These are phyloP conservation scores for Drosophila burlai DNA, from an alignment of 1,140 invertebrate genomes.

Conservation along the genomic window DNA sequence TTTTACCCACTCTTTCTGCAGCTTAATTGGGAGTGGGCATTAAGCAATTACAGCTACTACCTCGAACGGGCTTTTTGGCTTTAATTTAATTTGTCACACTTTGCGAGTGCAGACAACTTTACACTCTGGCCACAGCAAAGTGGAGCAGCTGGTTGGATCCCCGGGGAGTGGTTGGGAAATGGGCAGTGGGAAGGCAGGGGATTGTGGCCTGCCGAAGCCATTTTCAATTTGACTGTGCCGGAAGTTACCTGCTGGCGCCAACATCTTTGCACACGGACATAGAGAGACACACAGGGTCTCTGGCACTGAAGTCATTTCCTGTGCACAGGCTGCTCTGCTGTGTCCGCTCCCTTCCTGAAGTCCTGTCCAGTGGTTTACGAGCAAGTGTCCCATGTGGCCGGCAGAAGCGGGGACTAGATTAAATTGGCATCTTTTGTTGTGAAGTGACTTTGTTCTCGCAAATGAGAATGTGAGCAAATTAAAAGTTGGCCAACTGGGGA, in stretches of 20 bases:
- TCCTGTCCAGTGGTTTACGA: conserved; percentile 69
- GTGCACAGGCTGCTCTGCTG: conserved; percentile 38
- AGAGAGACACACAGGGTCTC: conserved; percentile 1
- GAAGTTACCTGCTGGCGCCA: conserved; percentile 84
- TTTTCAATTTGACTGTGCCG: conserved; percentile 81
- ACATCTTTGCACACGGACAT: conserved; percentile 48
- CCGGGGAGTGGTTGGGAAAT: conserved; percentile 9
- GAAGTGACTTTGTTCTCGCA: conserved; percentile 77
- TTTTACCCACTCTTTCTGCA: conserved; percentile 10
- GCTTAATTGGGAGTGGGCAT: conserved; percentile 72
- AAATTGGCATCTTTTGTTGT: conserved; percentile 85
- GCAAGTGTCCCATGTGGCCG: conserved; percentile 82
- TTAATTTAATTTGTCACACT: conserved; percentile 85
- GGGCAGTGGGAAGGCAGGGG: conserved; percentile 2
- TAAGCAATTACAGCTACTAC: conserved; percentile 78
- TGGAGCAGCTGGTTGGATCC: conserved; percentile 62
- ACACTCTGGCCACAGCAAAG: conserved; percentile 78
- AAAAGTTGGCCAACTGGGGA: conserved; percentile 67
- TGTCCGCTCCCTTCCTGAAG: not conserved
- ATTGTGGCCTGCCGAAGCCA: conserved; percentile 51
- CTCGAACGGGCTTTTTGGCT: conserved; percentile 70
- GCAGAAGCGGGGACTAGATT: conserved; percentile 79
- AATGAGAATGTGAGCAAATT: conserved; percentile 77
- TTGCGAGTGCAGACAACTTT: conserved; percentile 79
- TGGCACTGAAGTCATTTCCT: conserved; percentile 81